phyloP scores from a whole-genome alignment of 1,140 invertebrate genomes.

The Pogonus chalceus region DNA sequence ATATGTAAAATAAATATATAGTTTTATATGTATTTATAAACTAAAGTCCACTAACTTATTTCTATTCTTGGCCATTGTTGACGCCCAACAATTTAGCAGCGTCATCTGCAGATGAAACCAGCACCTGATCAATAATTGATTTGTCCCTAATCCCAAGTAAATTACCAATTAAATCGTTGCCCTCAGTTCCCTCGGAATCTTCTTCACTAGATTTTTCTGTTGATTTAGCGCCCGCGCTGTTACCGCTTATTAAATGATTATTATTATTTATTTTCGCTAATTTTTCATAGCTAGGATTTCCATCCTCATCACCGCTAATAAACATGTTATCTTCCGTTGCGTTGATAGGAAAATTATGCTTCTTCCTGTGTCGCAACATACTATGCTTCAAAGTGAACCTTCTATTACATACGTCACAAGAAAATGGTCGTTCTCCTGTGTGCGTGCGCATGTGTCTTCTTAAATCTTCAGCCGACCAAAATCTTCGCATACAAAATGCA shows the following conservation, averaged over 20 bases:
- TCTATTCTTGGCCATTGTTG: conserved; percentile 40
- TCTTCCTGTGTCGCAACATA: conserved; percentile 84
- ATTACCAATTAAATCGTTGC: conserved; percentile 75
- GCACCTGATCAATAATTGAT: conserved; percentile 75
- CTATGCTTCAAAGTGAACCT: conserved; percentile 88
- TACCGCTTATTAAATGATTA: conserved; percentile 8
- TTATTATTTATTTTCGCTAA: conserved; percentile 14
- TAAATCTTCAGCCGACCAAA: conserved; percentile 89
- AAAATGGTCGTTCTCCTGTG: conserved; percentile 70
- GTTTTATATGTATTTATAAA: background rate
- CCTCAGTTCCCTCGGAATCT: conserved; percentile 42
- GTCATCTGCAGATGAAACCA: conserved; percentile 71
- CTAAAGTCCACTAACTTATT: background rate
- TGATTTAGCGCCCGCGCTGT: conserved; percentile 21
- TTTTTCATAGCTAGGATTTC: conserved; percentile 13
- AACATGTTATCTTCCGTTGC: conserved; percentile 33
- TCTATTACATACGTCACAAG: conserved; percentile 69
- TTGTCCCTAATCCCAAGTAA: conserved; percentile 77
- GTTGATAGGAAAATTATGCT: conserved; percentile 47
- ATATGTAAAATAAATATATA: background rate
- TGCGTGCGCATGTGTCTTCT: conserved; percentile 85
- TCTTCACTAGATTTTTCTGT: conserved; percentile 41
- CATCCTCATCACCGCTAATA: conserved; percentile 35
- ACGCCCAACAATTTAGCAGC: conserved; percentile 80
- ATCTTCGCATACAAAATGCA: conserved; percentile 82